A percentile compares a stretch with the other conserved stretches of the same genome.
Conservation (phyloP, 92 coral and sea anemone genomes). For the Heliopora coerulea region DNA sequence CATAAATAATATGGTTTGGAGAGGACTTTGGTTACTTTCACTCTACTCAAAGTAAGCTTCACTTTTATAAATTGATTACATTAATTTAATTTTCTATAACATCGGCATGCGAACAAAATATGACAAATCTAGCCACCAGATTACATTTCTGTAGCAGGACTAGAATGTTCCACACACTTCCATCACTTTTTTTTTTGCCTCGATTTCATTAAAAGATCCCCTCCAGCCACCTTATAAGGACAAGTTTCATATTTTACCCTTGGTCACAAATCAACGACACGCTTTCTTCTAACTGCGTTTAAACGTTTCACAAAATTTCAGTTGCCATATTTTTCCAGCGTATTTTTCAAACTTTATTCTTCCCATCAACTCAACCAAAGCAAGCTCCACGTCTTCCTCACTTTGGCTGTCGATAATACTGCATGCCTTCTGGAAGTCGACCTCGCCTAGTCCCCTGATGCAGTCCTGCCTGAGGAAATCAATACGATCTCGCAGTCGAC, state of each 20-base stretch:
- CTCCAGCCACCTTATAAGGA: not conserved
- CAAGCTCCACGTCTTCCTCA: slow-evolving; percentile 85
- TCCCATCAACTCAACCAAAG: slow-evolving; percentile 86
- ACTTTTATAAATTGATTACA: no score
- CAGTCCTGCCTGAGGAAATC: slow-evolving; percentile 89
- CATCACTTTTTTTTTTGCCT: not conserved
- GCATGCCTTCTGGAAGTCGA: slow-evolving; percentile 62
- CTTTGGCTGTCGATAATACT: slow-evolving; percentile 62
- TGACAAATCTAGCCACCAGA: no score
- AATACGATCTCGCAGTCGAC: slow-evolving; percentile 80
- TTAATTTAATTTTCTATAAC: no score
- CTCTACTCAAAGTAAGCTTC: no score
- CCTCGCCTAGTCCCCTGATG: slow-evolving; percentile 76
- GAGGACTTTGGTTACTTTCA: no score
- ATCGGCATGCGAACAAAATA: no score
- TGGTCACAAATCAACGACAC: no score
- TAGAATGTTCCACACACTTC: no score
- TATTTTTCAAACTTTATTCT: slow-evolving; percentile 77
- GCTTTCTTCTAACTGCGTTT: slow-evolving; percentile 10
- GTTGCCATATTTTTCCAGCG: slow-evolving; percentile 93
- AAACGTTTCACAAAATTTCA: slow-evolving; percentile 80
- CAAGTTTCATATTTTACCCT: not conserved
- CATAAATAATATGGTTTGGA: no score
- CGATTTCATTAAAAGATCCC: no score
- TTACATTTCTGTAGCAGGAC: no score